Evolutionary conservation across 1,140 invertebrate genomes (phyloP).

Genomic region (Frieseomelitta varia): DNA sequence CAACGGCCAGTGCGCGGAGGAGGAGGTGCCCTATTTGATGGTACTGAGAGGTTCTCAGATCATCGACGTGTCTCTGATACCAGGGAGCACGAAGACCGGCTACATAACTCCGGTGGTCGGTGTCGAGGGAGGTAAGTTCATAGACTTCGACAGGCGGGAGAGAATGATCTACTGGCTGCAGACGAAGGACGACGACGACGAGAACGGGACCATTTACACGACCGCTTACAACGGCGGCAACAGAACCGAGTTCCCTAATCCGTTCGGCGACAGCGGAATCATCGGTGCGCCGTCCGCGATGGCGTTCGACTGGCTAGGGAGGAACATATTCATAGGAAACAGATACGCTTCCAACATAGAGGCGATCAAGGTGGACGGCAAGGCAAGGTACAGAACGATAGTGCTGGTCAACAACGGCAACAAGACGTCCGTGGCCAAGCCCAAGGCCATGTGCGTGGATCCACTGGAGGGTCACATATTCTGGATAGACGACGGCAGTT

Average conservation of each 20-base stretch:
- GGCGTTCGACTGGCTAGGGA: slow-evolving; percentile 97
- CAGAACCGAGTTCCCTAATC: slow-evolving; percentile 90
- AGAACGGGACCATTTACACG: slow-evolving; percentile 92
- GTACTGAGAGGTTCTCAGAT: slow-evolving; percentile 95
- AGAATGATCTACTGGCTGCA: slow-evolving; percentile 94
- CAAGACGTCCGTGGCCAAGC: slow-evolving; percentile 92
- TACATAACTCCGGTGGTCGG: slow-evolving; percentile 94
- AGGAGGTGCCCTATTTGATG: slow-evolving; percentile 94
- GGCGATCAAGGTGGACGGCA: slow-evolving; percentile 93
- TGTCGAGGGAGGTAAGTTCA: slow-evolving; percentile 92
- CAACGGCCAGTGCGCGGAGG: slow-evolving; percentile 90
- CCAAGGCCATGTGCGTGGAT: slow-evolving; percentile 94
- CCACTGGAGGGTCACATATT: slow-evolving; percentile 92
- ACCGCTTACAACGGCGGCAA: slow-evolving; percentile 94
- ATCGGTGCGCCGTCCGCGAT: slow-evolving; percentile 95
- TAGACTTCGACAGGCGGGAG: slow-evolving; percentile 95
- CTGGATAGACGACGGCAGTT: slow-evolving; percentile 97
- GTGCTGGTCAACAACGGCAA: slow-evolving; percentile 96
- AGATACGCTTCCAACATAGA: slow-evolving; percentile 95
- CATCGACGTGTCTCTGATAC: slow-evolving; percentile 90
- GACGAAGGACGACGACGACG: slow-evolving; percentile 86
- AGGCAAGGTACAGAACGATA: slow-evolving; percentile 91
- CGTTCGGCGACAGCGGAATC: slow-evolving; percentile 87
- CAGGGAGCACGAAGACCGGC: slow-evolving; percentile 88
- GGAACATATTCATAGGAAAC: slow-evolving; percentile 97